Conservation (phyloP, 1,140 invertebrate genomes). For the Anadara kagoshimensis region DNA sequence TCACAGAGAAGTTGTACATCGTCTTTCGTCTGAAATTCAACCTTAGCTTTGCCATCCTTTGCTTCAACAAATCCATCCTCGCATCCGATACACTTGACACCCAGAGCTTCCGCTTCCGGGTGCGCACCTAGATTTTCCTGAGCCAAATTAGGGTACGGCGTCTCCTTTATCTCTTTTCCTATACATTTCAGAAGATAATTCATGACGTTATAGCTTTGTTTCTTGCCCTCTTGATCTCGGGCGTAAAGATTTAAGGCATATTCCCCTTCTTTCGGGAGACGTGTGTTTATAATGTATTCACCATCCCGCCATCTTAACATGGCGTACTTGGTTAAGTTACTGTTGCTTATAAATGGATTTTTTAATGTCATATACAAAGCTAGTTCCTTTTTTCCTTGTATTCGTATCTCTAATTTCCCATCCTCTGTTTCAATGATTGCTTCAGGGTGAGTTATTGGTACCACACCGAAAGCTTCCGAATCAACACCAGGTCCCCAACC, state of each 20-base stretch:
- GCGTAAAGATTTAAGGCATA: constrained; percentile 36
- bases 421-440: constrained; percentile 27
- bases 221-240: background rate
- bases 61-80: constrained; percentile 30
- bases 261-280: constrained; percentile 17
- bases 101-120: constrained; percentile 8
- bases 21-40: constrained; percentile 30
- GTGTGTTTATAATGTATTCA: constrained; percentile 33
- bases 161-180: constrained; percentile 11
- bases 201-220: constrained; percentile 24
- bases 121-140: constrained; percentile 29
- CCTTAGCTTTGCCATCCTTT: constrained; percentile 26
- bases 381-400: constrained; percentile 21
- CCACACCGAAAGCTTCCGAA: constrained; percentile 5
- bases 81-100: constrained; percentile 13
- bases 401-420: constrained; percentile 26
- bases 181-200: constrained; percentile 40
- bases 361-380: constrained; percentile 26
- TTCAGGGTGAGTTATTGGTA: constrained; percentile 33
- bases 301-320: constrained; percentile 28
- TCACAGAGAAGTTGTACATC: constrained; percentile 27
- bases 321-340: constrained; percentile 31
- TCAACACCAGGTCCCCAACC: constrained; percentile 33
- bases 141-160: constrained; percentile 16
- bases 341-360: constrained; percentile 24